Evolutionary conservation across 1,140 invertebrate species (phyloP), one percentile per base, ranked within the genome.

Genomic region (Drosophila sechellia): DNA sequence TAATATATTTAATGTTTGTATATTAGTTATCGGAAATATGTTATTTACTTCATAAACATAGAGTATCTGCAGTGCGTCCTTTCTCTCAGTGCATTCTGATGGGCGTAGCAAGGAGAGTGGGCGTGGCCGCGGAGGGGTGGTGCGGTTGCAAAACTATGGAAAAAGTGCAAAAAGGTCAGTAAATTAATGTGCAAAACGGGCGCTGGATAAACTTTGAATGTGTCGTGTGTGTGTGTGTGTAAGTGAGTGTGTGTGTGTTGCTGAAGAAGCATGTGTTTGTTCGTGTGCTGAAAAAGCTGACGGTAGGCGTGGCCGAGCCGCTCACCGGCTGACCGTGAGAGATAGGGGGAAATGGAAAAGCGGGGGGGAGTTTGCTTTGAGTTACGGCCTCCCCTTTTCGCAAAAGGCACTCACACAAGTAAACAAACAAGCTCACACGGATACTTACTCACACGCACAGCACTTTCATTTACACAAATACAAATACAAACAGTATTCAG

Each of bases 171-270:
- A 86, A 81, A 86, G 81, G 83, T 86, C 83, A 87, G 79, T 86
- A 87, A 86, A 86, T 87, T 87, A 86, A 86, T 86, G 83, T 87
- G 83, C 78, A 86, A 79, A 81, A 75, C 60, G 69, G 81, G 64
- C 57, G 49, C 49, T 65, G 81, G 69, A 78, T 86, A 86, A 85
- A 86, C 81, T 81, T 81, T 85, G 69, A 74, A 75, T 75, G 69
- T n/a, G 25, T 6, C 54, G 49, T 25, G 34, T 34, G 22, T 61
- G 34, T 73, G 35, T 50, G 27, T 43, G 27, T 27, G 35, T n/a
- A n/a, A n/a, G n/a, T 45, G 1, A 25, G 22, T 39, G 12, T 3
- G 15, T 3, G 25, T 35, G 12, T 50, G 43, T 25, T 39, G 42
- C 27, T 53, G 66, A 42, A n/a, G 17, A 10, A 34, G 46, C 45